A percentile compares a stretch with the other conserved stretches of the same genome.
Conservation (phyloP, 2,113 vertebrate species). For the Mirza zaza region DNA sequence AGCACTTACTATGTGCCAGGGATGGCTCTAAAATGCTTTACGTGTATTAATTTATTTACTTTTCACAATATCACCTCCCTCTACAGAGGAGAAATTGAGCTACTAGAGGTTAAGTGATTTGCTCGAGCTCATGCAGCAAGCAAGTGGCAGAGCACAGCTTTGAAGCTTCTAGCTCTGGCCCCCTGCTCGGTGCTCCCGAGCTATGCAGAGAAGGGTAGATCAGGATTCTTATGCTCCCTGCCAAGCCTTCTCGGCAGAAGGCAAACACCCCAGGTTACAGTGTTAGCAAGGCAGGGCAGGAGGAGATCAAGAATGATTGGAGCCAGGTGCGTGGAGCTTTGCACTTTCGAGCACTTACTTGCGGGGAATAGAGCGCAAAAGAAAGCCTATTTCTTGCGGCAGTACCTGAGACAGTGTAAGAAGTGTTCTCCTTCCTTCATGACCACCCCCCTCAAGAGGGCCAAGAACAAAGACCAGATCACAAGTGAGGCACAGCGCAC, state of each 20-base stretch:
- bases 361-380: background rate
- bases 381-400: background rate
- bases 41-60: background rate
- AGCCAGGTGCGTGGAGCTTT: background rate
- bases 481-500: background rate
- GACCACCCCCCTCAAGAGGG: background rate
- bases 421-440: background rate
- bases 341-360: background rate
- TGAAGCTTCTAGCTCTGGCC: background rate
- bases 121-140: background rate
- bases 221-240: background rate
- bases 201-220: background rate
- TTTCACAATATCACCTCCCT: background rate
- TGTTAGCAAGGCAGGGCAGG: background rate
- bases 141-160: background rate
- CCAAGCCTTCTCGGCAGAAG: background rate
- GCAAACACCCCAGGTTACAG: background rate
- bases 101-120: background rate
- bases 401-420: background rate
- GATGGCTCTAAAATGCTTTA: background rate
- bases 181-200: background rate
- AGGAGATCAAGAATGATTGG: background rate
- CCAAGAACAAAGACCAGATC: background rate
- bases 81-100: background rate
- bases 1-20: too few species aligned